Evolutionary conservation across 1,140 invertebrate species (phyloP).

Genomic region (Ceratosolen solmsi): DNA sequence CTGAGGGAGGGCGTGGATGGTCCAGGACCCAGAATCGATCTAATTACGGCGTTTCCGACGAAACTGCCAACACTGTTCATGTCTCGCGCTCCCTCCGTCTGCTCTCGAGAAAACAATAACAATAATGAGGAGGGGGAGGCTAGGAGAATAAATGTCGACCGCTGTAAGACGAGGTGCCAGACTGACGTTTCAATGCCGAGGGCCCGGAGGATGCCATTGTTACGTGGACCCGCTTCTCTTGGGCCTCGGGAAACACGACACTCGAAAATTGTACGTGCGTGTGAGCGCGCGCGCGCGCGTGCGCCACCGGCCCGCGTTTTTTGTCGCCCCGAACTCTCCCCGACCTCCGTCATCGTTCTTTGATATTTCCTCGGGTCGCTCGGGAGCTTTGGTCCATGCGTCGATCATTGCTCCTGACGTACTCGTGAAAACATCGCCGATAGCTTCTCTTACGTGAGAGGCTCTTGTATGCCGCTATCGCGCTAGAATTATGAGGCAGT

Average conservation of each 20-base stretch:
- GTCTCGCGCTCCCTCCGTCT: background rate
- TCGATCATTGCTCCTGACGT: slow-evolving; percentile 36
- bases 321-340: background rate
- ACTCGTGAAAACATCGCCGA: slow-evolving; percentile 6
- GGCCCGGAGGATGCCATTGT: slow-evolving; percentile 61
- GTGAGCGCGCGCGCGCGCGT: slow-evolving; percentile 3
- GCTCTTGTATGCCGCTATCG: background rate
- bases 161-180: slow-evolving; percentile 70
- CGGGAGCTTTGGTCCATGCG: too few species aligned
- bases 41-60: slow-evolving; percentile 56
- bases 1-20: background rate
- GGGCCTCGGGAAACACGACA: slow-evolving; percentile 66
- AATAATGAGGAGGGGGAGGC: slow-evolving; percentile 28
- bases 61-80: slow-evolving; percentile 33
- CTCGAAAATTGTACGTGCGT: slow-evolving; percentile 59
- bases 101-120: slow-evolving; percentile 33
- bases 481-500: background rate
- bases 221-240: slow-evolving; percentile 57
- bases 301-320: slow-evolving; percentile 41
- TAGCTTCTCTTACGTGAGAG: background rate
- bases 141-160: background rate
- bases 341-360: slow-evolving; percentile 20
- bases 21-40: slow-evolving; percentile 44
- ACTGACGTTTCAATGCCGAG: slow-evolving; percentile 71
- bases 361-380: slow-evolving; percentile 39